phyloP scores from a whole-genome alignment of 1,140 invertebrate species.

The Zeugodacus cucurbitae region DNA sequence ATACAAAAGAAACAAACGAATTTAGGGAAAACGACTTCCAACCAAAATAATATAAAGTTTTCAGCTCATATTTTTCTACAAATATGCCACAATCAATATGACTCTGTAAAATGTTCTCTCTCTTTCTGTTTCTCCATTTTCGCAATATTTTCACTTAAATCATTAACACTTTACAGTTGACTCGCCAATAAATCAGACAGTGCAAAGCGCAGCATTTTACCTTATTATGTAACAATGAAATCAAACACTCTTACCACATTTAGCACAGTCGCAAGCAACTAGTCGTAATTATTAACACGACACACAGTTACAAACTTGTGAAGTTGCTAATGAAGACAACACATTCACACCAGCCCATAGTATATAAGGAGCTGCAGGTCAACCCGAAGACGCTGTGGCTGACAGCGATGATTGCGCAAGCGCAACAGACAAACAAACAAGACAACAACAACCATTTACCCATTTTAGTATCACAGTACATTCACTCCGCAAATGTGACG shows the following conservation, averaged over 20 bases:
- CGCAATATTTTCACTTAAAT: no score
- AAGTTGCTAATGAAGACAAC: background rate
- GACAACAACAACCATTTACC: background rate
- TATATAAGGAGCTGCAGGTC: background rate
- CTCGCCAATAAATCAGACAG: background rate
- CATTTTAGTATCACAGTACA: background rate
- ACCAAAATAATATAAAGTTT: no score
- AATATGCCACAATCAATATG: no score
- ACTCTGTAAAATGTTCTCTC: no score
- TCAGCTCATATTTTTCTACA: no score
- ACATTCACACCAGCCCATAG: background rate
- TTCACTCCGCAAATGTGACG: background rate
- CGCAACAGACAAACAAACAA: background rate
- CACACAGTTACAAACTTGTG: background rate
- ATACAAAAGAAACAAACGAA: no score
- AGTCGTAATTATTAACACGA: background rate
- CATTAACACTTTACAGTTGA: background rate
- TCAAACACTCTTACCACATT: slow-evolving; percentile 23
- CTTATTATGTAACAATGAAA: background rate
- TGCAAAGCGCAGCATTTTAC: background rate
- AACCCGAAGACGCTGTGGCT: background rate
- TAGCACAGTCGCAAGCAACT: background rate
- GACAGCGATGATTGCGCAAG: slow-evolving; percentile 13
- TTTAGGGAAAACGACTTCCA: no score
- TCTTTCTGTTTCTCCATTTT: no score